A percentile compares a stretch with the other conserved stretches of the same genome.
These are phyloP conservation scores for Cremastobaeus sp. DNA, from an alignment of 2,888 invertebrate genomes.

Conservation along the genomic window DNA sequence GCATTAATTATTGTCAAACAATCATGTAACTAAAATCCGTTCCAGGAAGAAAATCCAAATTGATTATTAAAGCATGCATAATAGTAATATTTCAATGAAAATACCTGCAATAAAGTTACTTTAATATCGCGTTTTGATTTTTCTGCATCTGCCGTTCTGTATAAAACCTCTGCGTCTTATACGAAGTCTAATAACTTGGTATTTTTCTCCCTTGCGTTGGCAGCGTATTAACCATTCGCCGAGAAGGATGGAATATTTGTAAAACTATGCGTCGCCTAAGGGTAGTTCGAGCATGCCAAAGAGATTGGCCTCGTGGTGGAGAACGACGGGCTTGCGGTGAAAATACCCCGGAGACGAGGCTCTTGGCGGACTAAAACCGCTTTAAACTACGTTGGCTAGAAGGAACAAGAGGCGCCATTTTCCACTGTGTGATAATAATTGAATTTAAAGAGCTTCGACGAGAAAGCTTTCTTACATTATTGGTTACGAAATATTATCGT, in stretches of 20 bases:
- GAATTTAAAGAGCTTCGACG: constrained; percentile 54
- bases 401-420: constrained; percentile 52
- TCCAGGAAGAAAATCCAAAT: too few species aligned
- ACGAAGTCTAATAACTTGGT: constrained; percentile 54
- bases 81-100: too few species aligned
- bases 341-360: constrained; percentile 69
- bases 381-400: constrained; percentile 54
- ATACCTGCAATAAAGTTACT: constrained; percentile 19
- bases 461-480: constrained; percentile 22
- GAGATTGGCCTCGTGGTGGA: constrained; percentile 62
- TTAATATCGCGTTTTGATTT: constrained; percentile 50
- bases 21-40: too few species aligned
- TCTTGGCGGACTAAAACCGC: constrained; percentile 58
- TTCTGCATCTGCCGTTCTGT: constrained; percentile 40
- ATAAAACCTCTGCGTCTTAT: constrained; percentile 31
- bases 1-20: too few species aligned
- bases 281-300: constrained; percentile 67
- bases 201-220: constrained; percentile 21
- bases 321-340: constrained; percentile 70
- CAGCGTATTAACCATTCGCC: constrained; percentile 68
- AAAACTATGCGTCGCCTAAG: constrained; percentile 74
- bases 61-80: too few species aligned
- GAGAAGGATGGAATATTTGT: constrained; percentile 73
- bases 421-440: constrained; percentile 59
- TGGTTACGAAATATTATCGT: constrained; percentile 6